These are phyloP conservation scores for Blennius ocellaris DNA, from an alignment of 2,113 vertebrate genomes.

Conservation along the genomic window DNA sequence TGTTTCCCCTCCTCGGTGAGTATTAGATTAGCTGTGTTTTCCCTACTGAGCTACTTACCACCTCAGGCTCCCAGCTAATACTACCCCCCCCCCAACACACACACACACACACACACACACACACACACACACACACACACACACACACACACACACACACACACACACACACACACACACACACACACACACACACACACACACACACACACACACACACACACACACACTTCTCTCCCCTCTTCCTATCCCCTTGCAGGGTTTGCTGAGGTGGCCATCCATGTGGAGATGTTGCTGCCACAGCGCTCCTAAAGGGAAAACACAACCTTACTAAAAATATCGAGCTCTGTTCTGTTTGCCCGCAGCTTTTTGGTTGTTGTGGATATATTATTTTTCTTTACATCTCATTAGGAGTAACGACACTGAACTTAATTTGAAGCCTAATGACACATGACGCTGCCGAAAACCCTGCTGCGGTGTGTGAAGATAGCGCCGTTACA, in stretches of 20 bases:
- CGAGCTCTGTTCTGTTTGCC: not conserved
- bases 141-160: too few relatives aligned
- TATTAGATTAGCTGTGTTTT: conserved; percentile 64
- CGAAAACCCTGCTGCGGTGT: not conserved
- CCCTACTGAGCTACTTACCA: conserved; percentile 56
- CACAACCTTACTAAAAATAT: conserved; percentile 33
- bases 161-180: too few relatives aligned
- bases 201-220: too few relatives aligned
- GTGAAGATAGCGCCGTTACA: too few relatives aligned
- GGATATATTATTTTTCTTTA: too few relatives aligned
- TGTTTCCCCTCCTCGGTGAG: conserved; percentile 39
- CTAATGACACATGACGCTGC: not conserved
- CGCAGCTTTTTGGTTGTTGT: not conserved
- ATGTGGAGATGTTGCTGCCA: conserved; percentile 27
- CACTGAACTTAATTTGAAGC: conserved; percentile 12
- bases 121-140: too few relatives aligned
- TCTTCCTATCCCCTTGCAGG: not conserved
- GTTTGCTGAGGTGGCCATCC: conserved; percentile 56
- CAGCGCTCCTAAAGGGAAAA: conserved; percentile 16
- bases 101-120: too few relatives aligned
- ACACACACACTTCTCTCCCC: not conserved
- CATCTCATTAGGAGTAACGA: conserved; percentile 9
- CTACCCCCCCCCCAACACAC: not conserved
- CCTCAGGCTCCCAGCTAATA: conserved; percentile 55
- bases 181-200: too few relatives aligned